A percentile compares a stretch with the other conserved stretches of the same genome.
Evolutionary conservation across 1,140 invertebrate genomes (phyloP).

Genomic region (Radopholus similis): DNA sequence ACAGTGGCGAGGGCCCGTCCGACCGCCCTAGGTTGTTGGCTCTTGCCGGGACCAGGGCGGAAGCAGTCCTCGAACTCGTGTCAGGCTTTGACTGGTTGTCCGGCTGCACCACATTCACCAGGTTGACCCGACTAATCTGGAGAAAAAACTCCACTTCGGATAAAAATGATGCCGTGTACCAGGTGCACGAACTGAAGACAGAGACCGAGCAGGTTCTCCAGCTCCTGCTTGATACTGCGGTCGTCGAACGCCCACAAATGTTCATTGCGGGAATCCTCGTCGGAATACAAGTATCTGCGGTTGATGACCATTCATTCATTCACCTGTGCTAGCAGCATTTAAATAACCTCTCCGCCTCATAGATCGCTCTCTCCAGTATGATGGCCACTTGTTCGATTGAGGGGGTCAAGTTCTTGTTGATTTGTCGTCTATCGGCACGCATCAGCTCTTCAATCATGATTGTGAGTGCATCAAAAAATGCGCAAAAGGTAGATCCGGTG

Average conservation of each 20-base stretch:
- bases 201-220: conserved; percentile 27
- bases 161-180: conserved; percentile 22
- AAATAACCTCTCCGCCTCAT: conserved; percentile 26
- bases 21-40: background rate
- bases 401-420: conserved; percentile 5
- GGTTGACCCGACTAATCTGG: background rate
- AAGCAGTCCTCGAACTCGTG: background rate
- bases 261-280: background rate
- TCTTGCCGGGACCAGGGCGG: background rate
- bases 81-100: background rate
- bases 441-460: background rate
- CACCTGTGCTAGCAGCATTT: conserved; percentile 5
- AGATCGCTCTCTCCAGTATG: conserved; percentile 28
- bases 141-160: background rate
- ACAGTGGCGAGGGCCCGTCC: background rate
- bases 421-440: background rate
- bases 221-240: conserved; percentile 8
- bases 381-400: conserved; percentile 26
- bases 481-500: background rate
- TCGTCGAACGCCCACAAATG: conserved; percentile 8
- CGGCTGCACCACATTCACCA: background rate
- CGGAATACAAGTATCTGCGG: conserved; percentile 14
- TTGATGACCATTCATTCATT: background rate
- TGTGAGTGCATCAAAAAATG: background rate
- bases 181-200: conserved; percentile 31